Evolutionary conservation across 1,140 invertebrate genomes (phyloP), one percentile per base, ranked within the genome.

Genomic region (Drosophila equinoxialis): DNA sequence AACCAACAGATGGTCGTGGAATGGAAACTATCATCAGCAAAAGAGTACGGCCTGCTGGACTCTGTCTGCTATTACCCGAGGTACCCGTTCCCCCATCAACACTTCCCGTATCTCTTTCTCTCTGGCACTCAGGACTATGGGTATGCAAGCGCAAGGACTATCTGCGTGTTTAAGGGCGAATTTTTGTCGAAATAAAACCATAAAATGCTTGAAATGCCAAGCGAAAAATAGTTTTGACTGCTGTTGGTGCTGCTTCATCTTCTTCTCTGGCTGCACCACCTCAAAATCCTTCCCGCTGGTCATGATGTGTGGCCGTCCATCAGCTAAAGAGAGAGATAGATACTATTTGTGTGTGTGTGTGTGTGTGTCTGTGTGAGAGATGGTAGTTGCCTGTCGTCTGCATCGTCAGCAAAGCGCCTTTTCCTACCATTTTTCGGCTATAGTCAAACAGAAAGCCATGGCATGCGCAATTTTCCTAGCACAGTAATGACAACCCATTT

Each of bases 221-320:
- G 83, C 83, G 83, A 86, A 86, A 87, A 86, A 86, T 86, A 86
- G 83, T 86, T 86, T 86, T 86, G 83, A 86, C 83, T 86, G 83
- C 70, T 79, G 63, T 57, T 65, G 62, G 67, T 60, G 45, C 64
- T 37, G 66, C 62, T 23, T 4, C 20, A 17, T 33, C 26, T 54
- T 6, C 13, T 23, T 41, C 39, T 11, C 62, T 60, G 6, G 7
- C 14, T 7, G 3, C 8, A 1, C 14, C 14, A 3, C 14, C 14
- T 20, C 45, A 37, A 11, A 37, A 7, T 51, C 20, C 45, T 11
- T 7, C 3, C 7, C 8, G 8, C 45, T 51, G 17, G 45, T 11
- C 45, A 51, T 20, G 7, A 51, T 51, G 8, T 51, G 8, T 2
- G 17, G 17, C 45, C 45, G 17, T 51, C 45, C n/a, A 51, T 51